These are phyloP conservation scores for Menura novaehollandiae DNA, from an alignment of 2,113 vertebrate genomes.

Conservation along the genomic window DNA sequence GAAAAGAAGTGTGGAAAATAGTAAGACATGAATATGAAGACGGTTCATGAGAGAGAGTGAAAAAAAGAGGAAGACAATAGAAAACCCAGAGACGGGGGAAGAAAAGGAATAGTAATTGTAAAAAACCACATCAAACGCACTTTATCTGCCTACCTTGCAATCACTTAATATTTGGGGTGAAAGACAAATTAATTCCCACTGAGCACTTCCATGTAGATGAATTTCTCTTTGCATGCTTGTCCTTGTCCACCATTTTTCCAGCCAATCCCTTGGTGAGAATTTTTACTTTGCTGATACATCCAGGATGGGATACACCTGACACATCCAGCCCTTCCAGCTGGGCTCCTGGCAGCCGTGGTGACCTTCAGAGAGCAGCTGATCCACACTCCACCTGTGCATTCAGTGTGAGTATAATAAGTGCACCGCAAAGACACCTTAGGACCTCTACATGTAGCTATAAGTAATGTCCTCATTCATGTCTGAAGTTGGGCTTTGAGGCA, in stretches of 20 bases:
- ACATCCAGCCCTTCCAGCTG: not conserved
- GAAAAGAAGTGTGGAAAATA: not conserved
- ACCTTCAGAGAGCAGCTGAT: not conserved
- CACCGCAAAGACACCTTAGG: not conserved
- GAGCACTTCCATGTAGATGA: not conserved
- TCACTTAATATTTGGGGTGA: not conserved
- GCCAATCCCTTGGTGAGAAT: not conserved
- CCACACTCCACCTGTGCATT: not conserved
- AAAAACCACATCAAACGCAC: not conserved
- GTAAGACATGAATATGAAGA: not conserved
- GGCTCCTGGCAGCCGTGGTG: not conserved
- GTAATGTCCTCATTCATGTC: not conserved
- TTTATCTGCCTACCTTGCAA: not conserved
- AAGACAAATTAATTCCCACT: not conserved
- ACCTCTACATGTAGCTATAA: accelerated
- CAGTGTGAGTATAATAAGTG: not conserved
- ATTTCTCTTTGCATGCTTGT: not conserved
- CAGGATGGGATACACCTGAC: too few relatives aligned
- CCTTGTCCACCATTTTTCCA: not conserved
- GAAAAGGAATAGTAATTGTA: not conserved
- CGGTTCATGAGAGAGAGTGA: not conserved
- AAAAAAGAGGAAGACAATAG: not conserved
- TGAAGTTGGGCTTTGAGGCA: not conserved
- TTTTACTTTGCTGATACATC: not conserved
- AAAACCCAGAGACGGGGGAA: not conserved